A percentile compares a stretch with the other conserved stretches of the same genome.
Evolutionary conservation across 2,888 invertebrate species (phyloP).

Genomic region (Altica lythri): DNA sequence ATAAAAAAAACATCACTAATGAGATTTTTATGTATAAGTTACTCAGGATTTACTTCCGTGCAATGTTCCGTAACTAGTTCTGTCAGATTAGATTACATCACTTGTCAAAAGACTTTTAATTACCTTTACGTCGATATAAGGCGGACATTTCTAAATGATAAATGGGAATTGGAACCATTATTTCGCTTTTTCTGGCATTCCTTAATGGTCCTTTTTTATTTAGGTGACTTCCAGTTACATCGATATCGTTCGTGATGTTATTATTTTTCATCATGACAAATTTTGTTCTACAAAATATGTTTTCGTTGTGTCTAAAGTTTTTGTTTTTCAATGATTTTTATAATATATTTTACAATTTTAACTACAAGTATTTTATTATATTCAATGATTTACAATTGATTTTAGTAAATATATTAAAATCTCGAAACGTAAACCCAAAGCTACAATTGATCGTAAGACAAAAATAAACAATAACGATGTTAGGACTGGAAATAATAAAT

Average conservation of each 20-base stretch:
- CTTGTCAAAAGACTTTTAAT: conserved; percentile 37
- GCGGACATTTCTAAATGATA: conserved; percentile 39
- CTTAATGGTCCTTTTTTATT: conserved; percentile 35
- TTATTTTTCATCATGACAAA: conserved; percentile 17
- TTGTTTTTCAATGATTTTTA: background rate
- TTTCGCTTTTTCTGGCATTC: conserved; percentile 33
- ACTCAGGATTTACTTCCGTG: conserved; percentile 10
- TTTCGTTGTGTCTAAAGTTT: background rate
- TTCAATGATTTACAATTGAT: no score
- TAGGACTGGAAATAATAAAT: no score
- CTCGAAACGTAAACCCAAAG: no score
- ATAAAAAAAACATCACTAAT: conserved; percentile 14
- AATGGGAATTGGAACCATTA: conserved; percentile 35
- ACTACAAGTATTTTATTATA: no score
- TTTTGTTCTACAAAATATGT: conserved; percentile 4
- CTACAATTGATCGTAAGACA: no score
- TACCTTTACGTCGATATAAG: conserved; percentile 38
- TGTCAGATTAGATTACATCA: conserved; percentile 27
- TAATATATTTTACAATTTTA: background rate
- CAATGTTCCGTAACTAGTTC: conserved; percentile 14
- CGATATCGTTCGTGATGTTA: conserved; percentile 14
- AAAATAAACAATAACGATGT: no score
- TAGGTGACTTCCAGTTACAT: conserved; percentile 9
- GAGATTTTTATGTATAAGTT: conserved; percentile 22
- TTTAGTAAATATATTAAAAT: no score